phyloP scores from a whole-genome alignment of 2,888 invertebrate genomes.

The Caenorhabditis sp. region DNA sequence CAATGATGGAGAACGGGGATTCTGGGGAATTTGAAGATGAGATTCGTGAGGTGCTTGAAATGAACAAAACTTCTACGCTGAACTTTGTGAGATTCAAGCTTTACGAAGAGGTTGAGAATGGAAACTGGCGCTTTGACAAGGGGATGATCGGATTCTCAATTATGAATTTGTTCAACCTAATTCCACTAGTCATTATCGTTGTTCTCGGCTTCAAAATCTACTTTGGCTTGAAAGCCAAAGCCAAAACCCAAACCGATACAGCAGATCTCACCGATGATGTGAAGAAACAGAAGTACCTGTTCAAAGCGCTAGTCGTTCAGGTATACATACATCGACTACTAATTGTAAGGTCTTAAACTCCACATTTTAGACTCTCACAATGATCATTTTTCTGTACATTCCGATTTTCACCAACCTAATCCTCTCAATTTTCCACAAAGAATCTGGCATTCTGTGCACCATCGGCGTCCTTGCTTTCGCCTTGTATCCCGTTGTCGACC shows the following conservation, averaged over 20 bases:
- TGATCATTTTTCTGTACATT: too few relatives aligned
- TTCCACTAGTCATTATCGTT: too few relatives aligned
- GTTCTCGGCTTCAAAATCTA: slow-evolving; percentile 24
- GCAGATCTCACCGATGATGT: not conserved
- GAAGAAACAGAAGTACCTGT: slow-evolving; percentile 14
- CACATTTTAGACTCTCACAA: too few relatives aligned
- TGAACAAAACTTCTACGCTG: not conserved
- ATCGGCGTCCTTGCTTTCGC: too few relatives aligned
- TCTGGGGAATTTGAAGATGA: not conserved
- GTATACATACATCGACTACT: too few relatives aligned
- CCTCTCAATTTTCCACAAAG: too few relatives aligned
- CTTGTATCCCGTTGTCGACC: too few relatives aligned
- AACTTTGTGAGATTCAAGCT: not conserved
- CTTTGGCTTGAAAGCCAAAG: too few relatives aligned
- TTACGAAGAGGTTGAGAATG: not conserved
- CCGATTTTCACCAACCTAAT: too few relatives aligned
- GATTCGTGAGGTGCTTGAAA: not conserved
- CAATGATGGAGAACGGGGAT: not conserved
- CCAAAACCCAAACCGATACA: too few relatives aligned
- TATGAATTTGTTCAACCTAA: not conserved
- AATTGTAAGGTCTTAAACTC: too few relatives aligned
- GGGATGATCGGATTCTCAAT: not conserved
- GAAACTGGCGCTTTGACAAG: not conserved
- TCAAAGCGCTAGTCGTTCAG: slow-evolving; percentile 26
- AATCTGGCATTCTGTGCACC: too few relatives aligned